Percentiles rank a stretch among this genome's conserved stretches.
These are phyloP conservation scores for Limonius californicus DNA, from an alignment of 1,140 invertebrate genomes.

Conservation along the genomic window DNA sequence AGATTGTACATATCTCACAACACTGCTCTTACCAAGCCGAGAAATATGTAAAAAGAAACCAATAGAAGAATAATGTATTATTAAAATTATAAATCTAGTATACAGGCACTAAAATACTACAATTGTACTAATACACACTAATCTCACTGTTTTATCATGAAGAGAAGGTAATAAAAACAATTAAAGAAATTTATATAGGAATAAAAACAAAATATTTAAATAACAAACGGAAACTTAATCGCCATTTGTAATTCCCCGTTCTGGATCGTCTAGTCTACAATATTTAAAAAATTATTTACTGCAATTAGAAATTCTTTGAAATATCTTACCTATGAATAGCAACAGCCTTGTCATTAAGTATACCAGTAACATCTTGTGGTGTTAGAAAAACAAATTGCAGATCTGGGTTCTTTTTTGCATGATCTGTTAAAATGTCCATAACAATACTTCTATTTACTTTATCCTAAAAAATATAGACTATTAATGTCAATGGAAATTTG, in stretches of 20 bases:
- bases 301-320: too few species aligned
- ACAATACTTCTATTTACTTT: conserved; percentile 67
- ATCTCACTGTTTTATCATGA: too few species aligned
- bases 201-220: not conserved
- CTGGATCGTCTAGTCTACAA: not conserved
- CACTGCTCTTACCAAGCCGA: too few species aligned
- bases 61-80: too few species aligned
- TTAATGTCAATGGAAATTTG: too few species aligned
- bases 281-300: not conserved
- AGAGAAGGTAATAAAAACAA: too few species aligned
- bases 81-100: too few species aligned
- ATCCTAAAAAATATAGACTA: too few species aligned
- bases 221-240: not conserved
- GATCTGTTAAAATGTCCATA: conserved; percentile 63
- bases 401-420: conserved; percentile 56
- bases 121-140: too few species aligned
- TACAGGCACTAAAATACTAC: too few species aligned
- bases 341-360: conserved; percentile 34
- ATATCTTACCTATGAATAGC: conserved; percentile 11
- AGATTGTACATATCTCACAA: too few species aligned
- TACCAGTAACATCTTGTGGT: conserved; percentile 64
- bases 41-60: too few species aligned
- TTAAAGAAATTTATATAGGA: not conserved
- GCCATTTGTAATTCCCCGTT: not conserved
- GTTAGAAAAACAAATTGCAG: conserved; percentile 75